phyloP scores from a whole-genome alignment of 2,888 invertebrate species.

The Smittia aterrima region DNA sequence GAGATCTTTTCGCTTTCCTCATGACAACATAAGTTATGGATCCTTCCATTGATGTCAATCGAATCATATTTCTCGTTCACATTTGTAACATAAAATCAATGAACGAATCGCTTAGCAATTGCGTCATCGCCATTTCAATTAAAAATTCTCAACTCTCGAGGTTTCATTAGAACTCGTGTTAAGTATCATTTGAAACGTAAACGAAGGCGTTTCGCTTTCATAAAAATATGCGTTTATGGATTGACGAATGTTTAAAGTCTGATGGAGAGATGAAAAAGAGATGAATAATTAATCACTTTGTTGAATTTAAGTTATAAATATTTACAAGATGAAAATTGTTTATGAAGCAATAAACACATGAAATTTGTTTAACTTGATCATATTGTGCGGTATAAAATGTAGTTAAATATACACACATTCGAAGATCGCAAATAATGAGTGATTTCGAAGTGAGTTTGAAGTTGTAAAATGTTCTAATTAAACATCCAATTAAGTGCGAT shows the following conservation, averaged over 20 bases:
- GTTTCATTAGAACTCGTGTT: slow-evolving; percentile 34
- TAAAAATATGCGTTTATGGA: background rate
- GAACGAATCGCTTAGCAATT: background rate
- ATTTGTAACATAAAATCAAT: background rate
- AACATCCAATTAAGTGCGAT: slow-evolving; percentile 32
- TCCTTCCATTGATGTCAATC: background rate
- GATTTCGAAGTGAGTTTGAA: slow-evolving; percentile 16
- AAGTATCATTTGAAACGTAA: slow-evolving; percentile 22
- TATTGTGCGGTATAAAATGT: slow-evolving; percentile 22
- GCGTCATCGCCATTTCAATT: background rate
- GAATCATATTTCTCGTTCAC: background rate
- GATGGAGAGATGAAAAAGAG: background rate
- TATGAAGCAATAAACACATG: slow-evolving; percentile 39
- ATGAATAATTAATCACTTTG: slow-evolving; percentile 40
- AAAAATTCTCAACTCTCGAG: background rate
- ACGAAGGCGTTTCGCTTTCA: background rate
- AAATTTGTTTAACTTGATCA: slow-evolving; percentile 38
- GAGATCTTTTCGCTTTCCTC: background rate
- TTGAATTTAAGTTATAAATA: slow-evolving; percentile 38
- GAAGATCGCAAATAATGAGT: slow-evolving; percentile 10
- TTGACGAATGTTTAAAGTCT: slow-evolving; percentile 25
- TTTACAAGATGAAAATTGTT: slow-evolving; percentile 39
- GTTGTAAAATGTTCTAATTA: slow-evolving; percentile 36
- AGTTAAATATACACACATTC: slow-evolving; percentile 33
- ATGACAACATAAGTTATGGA: background rate